These are phyloP conservation scores for Lophochroa leadbeateri DNA, from an alignment of 2,113 vertebrate species.

Conservation along the genomic window DNA sequence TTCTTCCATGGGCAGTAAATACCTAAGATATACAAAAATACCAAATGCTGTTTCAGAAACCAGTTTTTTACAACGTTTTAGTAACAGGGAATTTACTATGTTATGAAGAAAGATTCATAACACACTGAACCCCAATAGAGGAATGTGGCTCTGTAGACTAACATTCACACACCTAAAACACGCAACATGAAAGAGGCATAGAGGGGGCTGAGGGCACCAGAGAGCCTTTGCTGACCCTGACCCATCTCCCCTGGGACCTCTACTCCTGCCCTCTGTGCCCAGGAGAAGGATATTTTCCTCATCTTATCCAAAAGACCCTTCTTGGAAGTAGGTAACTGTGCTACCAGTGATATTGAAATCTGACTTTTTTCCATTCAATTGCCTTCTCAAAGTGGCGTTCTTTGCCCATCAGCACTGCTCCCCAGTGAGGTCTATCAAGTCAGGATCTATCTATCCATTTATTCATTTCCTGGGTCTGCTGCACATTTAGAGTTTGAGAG, in stretches of 20 bases:
- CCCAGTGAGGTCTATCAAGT: accelerated
- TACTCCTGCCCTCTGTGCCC: accelerated
- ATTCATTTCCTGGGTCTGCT: neutral
- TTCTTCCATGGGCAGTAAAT: neutral
- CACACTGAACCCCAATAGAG: accelerated
- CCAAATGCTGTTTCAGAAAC: neutral
- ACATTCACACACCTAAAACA: neutral
- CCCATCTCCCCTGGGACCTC: neutral
- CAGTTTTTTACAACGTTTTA: neutral
- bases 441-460: neutral
- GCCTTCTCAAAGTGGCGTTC: accelerated
- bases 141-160: accelerated
- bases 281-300: neutral
- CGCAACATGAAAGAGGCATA: accelerated
- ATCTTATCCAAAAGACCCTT: neutral
- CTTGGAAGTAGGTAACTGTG: neutral
- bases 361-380: accelerated
- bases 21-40: neutral
- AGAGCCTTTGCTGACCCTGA: neutral
- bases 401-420: neutral
- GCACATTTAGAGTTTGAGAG: neutral
- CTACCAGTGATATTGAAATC: neutral
- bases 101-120: too few relatives aligned
- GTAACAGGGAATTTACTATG: too few relatives aligned
- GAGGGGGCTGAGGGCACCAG: neutral